Evolutionary conservation across 2,113 vertebrate genomes (phyloP).

Genomic region (Percina caprodes): DNA sequence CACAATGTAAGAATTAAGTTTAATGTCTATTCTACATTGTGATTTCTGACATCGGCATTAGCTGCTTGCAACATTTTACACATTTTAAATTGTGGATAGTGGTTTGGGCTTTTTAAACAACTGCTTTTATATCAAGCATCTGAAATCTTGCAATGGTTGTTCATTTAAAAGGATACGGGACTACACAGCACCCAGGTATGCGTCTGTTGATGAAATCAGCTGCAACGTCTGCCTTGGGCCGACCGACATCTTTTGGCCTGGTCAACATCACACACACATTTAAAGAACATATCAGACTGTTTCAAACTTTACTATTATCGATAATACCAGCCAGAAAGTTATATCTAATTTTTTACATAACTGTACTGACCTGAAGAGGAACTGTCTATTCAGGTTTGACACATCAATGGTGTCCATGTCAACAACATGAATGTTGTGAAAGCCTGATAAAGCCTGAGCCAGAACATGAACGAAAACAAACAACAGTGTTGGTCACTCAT

Average conservation of each 20-base stretch:
- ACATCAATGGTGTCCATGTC: slow-evolving; percentile 97
- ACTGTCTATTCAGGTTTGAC: slow-evolving; percentile 95
- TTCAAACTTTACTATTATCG: not conserved
- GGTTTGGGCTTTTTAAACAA: not conserved
- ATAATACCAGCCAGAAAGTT: not conserved
- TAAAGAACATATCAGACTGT: not conserved
- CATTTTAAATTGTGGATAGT: not conserved
- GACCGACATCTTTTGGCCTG: slow-evolving; percentile 92
- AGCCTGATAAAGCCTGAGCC: slow-evolving; percentile 90
- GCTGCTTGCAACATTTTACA: not conserved
- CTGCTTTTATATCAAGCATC: not conserved
- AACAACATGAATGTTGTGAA: slow-evolving; percentile 92
- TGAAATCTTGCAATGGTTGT: not conserved
- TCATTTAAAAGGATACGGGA: slow-evolving; percentile 90
- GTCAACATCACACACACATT: slow-evolving; percentile 36
- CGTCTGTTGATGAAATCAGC: slow-evolving; percentile 93
- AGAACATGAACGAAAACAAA: slow-evolving; percentile 27
- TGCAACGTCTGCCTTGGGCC: slow-evolving; percentile 93
- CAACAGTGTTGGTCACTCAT: not conserved
- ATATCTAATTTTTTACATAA: not conserved
- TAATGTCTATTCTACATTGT: not conserved
- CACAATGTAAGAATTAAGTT: not conserved
- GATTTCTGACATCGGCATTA: not conserved
- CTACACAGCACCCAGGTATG: slow-evolving; percentile 89
- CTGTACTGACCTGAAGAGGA: slow-evolving; percentile 91